Evolutionary conservation across 1,140 invertebrate genomes (phyloP).

Genomic region (Orius laevigatus): DNA sequence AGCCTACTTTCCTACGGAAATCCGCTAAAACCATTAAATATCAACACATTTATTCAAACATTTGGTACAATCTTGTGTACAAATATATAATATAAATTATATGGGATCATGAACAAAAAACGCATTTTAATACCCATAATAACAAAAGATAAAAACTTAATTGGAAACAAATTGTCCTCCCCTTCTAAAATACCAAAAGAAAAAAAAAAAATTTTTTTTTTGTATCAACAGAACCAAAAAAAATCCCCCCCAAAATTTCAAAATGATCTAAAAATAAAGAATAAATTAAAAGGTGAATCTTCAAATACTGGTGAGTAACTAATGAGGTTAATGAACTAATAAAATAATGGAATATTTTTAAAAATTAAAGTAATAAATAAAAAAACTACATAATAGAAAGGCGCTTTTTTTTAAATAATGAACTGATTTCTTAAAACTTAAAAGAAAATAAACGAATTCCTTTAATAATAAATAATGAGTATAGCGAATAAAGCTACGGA

Average conservation of each 20-base stretch:
- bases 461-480: constrained; percentile 4
- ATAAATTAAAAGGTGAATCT: not conserved
- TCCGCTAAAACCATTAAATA: too few relatives aligned
- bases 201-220: not conserved
- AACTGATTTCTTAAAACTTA: constrained; percentile 2
- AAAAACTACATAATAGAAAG: constrained; percentile 5
- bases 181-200: too few relatives aligned
- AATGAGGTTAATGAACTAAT: not conserved
- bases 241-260: not conserved
- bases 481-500: not conserved
- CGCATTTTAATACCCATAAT: too few relatives aligned
- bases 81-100: too few relatives aligned
- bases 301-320: not conserved
- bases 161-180: too few relatives aligned
- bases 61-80: too few relatives aligned
- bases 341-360: constrained; percentile 5
- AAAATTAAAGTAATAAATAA: constrained; percentile 5
- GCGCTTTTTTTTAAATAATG: not conserved
- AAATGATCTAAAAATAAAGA: not conserved
- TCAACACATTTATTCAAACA: too few relatives aligned
- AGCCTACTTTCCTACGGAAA: too few relatives aligned
- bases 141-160: too few relatives aligned
- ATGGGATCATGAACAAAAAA: too few relatives aligned
- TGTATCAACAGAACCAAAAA: constrained; percentile 1
- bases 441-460: not conserved